phyloP scores from a whole-genome alignment of 2,113 vertebrate species.

The Coptodon rendalli region DNA sequence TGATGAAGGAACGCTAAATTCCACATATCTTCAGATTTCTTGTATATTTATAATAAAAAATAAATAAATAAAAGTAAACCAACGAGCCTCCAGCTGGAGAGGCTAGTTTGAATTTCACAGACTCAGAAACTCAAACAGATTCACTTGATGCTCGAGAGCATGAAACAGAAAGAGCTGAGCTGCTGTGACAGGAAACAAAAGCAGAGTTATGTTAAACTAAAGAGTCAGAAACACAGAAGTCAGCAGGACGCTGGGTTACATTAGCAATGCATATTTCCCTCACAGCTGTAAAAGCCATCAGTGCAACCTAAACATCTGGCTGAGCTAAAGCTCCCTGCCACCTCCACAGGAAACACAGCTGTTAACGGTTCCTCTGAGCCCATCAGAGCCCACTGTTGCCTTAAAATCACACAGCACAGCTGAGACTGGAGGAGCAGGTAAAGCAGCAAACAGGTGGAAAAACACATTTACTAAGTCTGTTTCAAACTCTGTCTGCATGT shows the following conservation, averaged over 20 bases:
- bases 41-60: rapidly evolving
- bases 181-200: not conserved
- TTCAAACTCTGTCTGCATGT: not conserved
- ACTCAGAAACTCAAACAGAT: not conserved
- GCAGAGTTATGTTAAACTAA: not conserved
- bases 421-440: not conserved
- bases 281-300: slow-evolving; percentile 48
- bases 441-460: not conserved
- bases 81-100: not conserved
- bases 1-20: not conserved
- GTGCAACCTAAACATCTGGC: slow-evolving; percentile 55
- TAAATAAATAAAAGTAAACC: not conserved
- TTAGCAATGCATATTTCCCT: slow-evolving; percentile 52
- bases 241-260: slow-evolving; percentile 22
- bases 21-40: not conserved
- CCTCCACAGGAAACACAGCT: slow-evolving; percentile 30
- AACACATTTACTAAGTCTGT: not conserved
- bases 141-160: not conserved
- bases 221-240: not conserved
- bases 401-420: not conserved
- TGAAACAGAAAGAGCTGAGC: not conserved
- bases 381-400: not conserved
- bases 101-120: rapidly evolving
- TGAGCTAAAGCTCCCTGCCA: not conserved
- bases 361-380: slow-evolving; percentile 5